phyloP scores from a whole-genome alignment of 2,888 invertebrate genomes.

The Eucera pruinosa region DNA sequence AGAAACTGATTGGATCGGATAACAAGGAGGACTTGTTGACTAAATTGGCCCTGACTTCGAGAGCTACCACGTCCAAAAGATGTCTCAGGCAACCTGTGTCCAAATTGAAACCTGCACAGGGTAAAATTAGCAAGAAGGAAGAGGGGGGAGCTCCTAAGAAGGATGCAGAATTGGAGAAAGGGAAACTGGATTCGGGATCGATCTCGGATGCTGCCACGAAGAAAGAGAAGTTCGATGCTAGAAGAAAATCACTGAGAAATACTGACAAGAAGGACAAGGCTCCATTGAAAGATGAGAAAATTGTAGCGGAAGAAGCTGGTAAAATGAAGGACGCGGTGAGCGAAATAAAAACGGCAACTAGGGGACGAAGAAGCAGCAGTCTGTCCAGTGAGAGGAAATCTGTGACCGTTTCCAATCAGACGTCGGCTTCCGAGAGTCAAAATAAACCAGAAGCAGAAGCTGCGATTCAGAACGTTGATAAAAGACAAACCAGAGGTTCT shows the following conservation, averaged over 20 bases:
- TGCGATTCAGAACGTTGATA: slow-evolving; percentile 13
- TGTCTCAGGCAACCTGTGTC: slow-evolving; percentile 52
- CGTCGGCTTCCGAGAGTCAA: background rate
- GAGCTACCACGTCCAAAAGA: slow-evolving; percentile 48
- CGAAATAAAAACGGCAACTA: no score
- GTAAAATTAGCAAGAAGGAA: no score
- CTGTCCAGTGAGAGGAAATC: slow-evolving; percentile 17
- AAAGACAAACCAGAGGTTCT: slow-evolving; percentile 57
- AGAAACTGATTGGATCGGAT: slow-evolving; percentile 67
- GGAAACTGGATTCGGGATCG: background rate
- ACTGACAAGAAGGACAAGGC: slow-evolving; percentile 61
- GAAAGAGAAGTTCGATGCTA: slow-evolving; percentile 49
- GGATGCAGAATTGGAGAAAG: slow-evolving; percentile 7
- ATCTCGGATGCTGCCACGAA: slow-evolving; percentile 12
- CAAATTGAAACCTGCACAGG: slow-evolving; percentile 19
- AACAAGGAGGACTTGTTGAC: slow-evolving; percentile 66
- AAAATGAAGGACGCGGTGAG: slow-evolving; percentile 5
- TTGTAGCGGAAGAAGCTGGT: background rate
- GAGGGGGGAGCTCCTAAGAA: no score
- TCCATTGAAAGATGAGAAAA: slow-evolving; percentile 18
- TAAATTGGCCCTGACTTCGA: slow-evolving; percentile 63
- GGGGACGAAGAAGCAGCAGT: slow-evolving; percentile 38
- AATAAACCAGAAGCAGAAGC: background rate
- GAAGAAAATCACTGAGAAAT: slow-evolving; percentile 76
- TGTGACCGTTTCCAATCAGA: background rate